Evolutionary conservation across 1,140 invertebrate genomes (phyloP), one percentile per base, ranked within the genome.

Genomic region (Bradysia coprophila): DNA sequence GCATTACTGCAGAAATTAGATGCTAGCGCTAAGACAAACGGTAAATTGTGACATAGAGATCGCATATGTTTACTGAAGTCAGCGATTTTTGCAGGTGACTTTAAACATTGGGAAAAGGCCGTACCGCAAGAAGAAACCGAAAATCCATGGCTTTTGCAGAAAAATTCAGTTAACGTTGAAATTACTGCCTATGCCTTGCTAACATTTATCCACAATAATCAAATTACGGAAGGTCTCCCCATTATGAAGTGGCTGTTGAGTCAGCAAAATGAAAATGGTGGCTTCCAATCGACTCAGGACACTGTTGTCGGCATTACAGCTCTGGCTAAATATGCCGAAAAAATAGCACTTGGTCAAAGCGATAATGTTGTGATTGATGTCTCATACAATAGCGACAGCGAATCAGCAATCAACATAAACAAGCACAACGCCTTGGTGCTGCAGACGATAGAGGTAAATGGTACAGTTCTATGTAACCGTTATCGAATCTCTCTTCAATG

Each of bases 121-220:
- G 50, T 68, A 0, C 62, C 64, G 0, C 53, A 66, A 2, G 53
- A 58, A 4, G 75, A 76, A 24, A 73, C 74, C 45, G 74, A 76
- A 44, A 83, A 82, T 53, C 81, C 84, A 0, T 82, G 82, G 72
- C 71, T 72, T 38, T 64, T 64, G 21, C 52, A 75, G 33, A 72
- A 79, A 4, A 71, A 76, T 34, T 79, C 81, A 11, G 69, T 83
- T 3, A 84, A 90, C 48, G 75, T 92, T n/a, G 81, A 88, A 57
- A 88, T 88, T 59, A 86, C 88, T 0, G 72, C 87, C 1, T 95
- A 93, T 63, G 84, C 75, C 0, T 59, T 87, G 6, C 56, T 81
- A 2, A 73, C 74, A 1, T 73, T 86, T 51, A 51, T 83, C 1
- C 66, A 68, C 36, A 67, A 72, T 46, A 76, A 75, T 45, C 64